phyloP scores from a whole-genome alignment of 2,888 invertebrate genomes.

The Pseudococcus viburni region DNA sequence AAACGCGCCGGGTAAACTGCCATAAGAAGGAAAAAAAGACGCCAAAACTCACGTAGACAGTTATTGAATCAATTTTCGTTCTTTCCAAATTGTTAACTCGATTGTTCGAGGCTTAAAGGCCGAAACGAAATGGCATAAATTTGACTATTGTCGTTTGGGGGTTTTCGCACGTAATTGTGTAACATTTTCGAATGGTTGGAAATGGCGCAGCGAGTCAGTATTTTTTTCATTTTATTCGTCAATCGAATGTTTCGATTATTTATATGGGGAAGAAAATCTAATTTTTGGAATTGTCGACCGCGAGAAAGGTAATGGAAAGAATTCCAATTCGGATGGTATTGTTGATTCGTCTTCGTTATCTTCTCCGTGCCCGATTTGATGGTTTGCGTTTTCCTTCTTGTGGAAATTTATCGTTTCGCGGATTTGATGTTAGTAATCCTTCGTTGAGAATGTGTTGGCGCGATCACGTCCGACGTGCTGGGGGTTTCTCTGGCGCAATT shows the following conservation, averaged over 20 bases:
- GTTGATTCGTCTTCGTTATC: conserved; percentile 6
- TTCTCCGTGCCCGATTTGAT: background rate
- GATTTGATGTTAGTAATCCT: too few relatives aligned
- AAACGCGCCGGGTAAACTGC: background rate
- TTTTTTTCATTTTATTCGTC: too few relatives aligned
- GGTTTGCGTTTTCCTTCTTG: too few relatives aligned
- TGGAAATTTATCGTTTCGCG: too few relatives aligned
- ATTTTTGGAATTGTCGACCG: background rate
- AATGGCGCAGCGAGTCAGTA: background rate
- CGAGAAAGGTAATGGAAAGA: conserved; percentile 6
- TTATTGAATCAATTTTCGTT: conserved; percentile 15
- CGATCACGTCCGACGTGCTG: too few relatives aligned
- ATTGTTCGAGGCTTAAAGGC: conserved; percentile 4
- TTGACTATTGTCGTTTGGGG: conserved; percentile 11
- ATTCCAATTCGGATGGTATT: background rate
- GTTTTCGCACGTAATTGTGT: background rate
- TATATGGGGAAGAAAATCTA: background rate
- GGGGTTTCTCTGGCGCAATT: too few relatives aligned
- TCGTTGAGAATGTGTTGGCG: too few relatives aligned
- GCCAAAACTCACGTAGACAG: background rate
- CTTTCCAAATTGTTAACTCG: background rate
- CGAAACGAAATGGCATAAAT: conserved; percentile 29
- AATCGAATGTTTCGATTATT: background rate
- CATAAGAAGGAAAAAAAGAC: background rate
- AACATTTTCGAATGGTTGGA: background rate